These are phyloP conservation scores for Metridium senile DNA, from an alignment of 92 coral and sea anemone genomes.

Conservation along the genomic window DNA sequence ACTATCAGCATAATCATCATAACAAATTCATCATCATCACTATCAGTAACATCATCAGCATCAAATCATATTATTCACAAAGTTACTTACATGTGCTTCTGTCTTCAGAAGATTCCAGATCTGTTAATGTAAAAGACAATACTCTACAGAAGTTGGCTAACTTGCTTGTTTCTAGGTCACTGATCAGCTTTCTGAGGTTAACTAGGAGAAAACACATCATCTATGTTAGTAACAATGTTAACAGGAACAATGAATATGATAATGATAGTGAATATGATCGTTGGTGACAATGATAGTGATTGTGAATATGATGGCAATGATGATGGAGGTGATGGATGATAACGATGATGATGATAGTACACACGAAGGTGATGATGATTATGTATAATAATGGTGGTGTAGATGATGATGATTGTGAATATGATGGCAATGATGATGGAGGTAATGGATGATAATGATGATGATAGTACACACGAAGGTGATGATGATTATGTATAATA, in stretches of 20 bases:
- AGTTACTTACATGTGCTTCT: conserved; percentile 83
- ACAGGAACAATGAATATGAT: not conserved
- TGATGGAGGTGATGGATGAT: too few relatives aligned
- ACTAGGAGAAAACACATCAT: conserved; percentile 25
- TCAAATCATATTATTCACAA: not conserved
- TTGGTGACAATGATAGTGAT: not conserved
- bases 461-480: too few relatives aligned
- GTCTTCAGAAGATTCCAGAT: conserved; percentile 89
- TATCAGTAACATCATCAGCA: not conserved
- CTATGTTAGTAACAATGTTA: not conserved
- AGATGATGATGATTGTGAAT: too few relatives aligned
- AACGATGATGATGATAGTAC: too few relatives aligned
- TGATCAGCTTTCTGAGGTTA: conserved; percentile 68
- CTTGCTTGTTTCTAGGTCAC: conserved; percentile 63
- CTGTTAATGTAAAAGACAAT: conserved; percentile 82
- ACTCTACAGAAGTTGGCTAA: conserved; percentile 92
- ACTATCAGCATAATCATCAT: not conserved
- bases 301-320: too few relatives aligned
- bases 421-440: too few relatives aligned
- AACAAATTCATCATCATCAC: not conserved
- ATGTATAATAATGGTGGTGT: too few relatives aligned
- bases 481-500: too few relatives aligned
- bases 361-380: too few relatives aligned
- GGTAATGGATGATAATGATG: too few relatives aligned
- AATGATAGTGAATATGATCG: not conserved